These are phyloP conservation scores for Apus apus DNA, from an alignment of 2,113 vertebrate genomes.

Conservation along the genomic window DNA sequence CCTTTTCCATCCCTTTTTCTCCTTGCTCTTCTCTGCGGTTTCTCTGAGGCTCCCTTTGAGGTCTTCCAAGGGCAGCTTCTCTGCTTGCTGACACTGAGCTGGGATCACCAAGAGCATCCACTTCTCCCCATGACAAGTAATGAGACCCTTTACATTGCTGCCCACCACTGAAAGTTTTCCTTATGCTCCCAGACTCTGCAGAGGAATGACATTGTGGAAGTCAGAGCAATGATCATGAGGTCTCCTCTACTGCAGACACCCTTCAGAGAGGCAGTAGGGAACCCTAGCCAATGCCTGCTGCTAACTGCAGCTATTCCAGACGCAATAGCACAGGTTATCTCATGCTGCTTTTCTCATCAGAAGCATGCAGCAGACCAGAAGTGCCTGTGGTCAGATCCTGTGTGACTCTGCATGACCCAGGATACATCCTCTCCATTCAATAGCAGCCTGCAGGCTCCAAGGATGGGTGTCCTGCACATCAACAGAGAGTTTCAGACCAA, in stretches of 20 bases:
- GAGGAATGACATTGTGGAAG: background rate
- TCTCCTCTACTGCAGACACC: background rate
- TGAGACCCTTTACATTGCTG: accelerated
- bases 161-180: background rate
- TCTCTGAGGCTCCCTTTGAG: background rate
- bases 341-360: background rate
- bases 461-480: background rate
- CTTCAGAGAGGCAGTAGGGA: background rate
- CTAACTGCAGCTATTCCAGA: background rate
- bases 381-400: background rate
- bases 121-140: background rate
- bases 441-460: background rate
- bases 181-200: background rate
- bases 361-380: background rate
- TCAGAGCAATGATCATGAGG: accelerated
- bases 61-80: background rate
- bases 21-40: background rate
- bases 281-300: background rate
- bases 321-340: background rate
- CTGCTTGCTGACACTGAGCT: background rate
- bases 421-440: background rate
- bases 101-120: background rate
- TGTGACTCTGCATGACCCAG: background rate
- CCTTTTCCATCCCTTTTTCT: background rate
- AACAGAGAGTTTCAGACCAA: background rate